Base-by-base conservation (phyloP, 2,113 vertebrate genomes). In the Struthio camelus region DNA sequence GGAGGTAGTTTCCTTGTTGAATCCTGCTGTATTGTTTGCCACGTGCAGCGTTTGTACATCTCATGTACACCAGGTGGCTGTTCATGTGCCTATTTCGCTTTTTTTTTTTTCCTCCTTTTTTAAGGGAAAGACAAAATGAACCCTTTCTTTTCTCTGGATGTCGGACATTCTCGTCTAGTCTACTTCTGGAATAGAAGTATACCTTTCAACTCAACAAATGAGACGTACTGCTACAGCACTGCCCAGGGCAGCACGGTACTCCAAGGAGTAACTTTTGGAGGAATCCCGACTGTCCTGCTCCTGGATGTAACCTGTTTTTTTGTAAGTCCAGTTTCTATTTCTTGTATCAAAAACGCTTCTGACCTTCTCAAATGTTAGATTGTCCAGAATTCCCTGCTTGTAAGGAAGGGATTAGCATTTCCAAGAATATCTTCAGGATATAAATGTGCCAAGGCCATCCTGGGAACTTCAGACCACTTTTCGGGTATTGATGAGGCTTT, bases 211-310 rank as follows among this genome's bases (percentile, higher is more conserved):
- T 24, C 16, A 7, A 30, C 73, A 51, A 98, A 98, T n/a, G 97
- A 97, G 64, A 94, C 78, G 0, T 98, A 98, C 96, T 99, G 99
- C 97, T 99, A 98, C 96, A 98, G 96, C 95, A 87, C 98, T 11
- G 98, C 97, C 19, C 96, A 24, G 36, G 98, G 98, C 93, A 99
- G 97, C 97, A 99, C 98, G 0, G 98, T 99, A 46, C 98, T 99
- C 38, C 98, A 97, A 34, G 99, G 98, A 9, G 97, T 98, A n/a
- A 78, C 94, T 28, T 99, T 99, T 25, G 99, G 99, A 46, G 99
- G 99, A 38, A 96, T 99, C 66, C 99, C 99, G 14, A 93, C 97
- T 3, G 99, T 99, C 36, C 97, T 99, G 53, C 97, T 99, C 89
- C 97, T 99, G 6, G 98, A 99, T 15, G 99, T 99, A 77, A 51